Conservation (phyloP, 1,140 invertebrate genomes). For the Ridgeia piscesae region DNA sequence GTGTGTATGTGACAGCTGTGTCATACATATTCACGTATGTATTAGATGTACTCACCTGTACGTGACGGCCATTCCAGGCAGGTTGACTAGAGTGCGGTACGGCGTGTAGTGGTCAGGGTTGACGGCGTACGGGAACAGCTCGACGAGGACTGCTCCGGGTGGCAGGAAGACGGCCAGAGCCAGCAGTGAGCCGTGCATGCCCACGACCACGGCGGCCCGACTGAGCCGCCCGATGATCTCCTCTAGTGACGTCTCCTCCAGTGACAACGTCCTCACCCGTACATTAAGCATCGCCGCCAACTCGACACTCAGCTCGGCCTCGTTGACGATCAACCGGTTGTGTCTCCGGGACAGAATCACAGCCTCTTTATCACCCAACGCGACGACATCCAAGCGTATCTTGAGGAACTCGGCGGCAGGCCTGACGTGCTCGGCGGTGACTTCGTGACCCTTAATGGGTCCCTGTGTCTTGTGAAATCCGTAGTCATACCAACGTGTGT, state of each 20-base stretch:
- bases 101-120: slow-evolving; percentile 59
- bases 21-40: not conserved
- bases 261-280: slow-evolving; percentile 45
- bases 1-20: not conserved
- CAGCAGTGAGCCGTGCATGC: slow-evolving; percentile 94
- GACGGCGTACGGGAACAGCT: slow-evolving; percentile 73
- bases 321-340: slow-evolving; percentile 61
- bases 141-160: slow-evolving; percentile 91
- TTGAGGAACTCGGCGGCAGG: slow-evolving; percentile 27
- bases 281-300: slow-evolving; percentile 42
- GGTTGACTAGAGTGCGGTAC: slow-evolving; percentile 55
- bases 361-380: slow-evolving; percentile 19
- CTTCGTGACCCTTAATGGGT: slow-evolving; percentile 40
- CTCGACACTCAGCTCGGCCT: slow-evolving; percentile 50
- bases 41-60: slow-evolving; percentile 41
- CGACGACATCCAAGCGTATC: slow-evolving; percentile 32
- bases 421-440: slow-evolving; percentile 34
- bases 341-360: slow-evolving; percentile 57
- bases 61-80: slow-evolving; percentile 47
- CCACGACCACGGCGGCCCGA: slow-evolving; percentile 74
- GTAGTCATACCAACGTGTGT: slow-evolving; percentile 62
- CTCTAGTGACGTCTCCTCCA: slow-evolving; percentile 44
- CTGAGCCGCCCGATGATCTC: slow-evolving; percentile 52
- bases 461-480: slow-evolving; percentile 60
- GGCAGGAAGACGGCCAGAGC: slow-evolving; percentile 91